Evolutionary conservation across 2,888 invertebrate genomes (phyloP), one percentile per base, ranked within the genome.

Genomic region (Polyploca ridens): DNA sequence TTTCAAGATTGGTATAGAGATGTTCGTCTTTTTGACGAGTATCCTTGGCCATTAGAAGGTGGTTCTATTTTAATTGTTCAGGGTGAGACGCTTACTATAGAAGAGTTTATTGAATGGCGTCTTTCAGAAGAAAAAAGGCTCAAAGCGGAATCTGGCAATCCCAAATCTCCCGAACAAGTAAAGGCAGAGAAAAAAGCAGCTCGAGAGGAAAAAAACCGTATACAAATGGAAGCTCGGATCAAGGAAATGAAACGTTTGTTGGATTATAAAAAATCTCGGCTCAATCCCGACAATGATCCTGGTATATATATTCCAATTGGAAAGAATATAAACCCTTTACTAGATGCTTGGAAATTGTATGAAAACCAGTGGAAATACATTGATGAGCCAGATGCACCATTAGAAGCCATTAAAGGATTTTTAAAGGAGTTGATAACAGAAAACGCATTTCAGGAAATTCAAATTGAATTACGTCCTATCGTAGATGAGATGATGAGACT

Each of bases 41-140:
- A 95, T 82, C 97, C 98, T 62, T 95, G 95, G 68, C 95, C 95
- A 46, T 95, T 96, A 46, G 95, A 96, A 83, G 97, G 97, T 7
- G 98, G 97, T 3, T 95, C 94, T 14, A 88, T 95, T 63, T 78
- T 96, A 61, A 90, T 96, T 13, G 94, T 95, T 0, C 89, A 89
- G 67, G 95, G 96, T 11, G 93, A 96, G 81, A 95, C 95, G 0
- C 90, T 95, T 75, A 95, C 95, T 0, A 94, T 95, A 3, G 90
- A 94, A 71, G 95, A 96, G 79, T 96, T 94, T 76, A 66, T 95
- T 19, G 90, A 91, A 19, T 94, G 90, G 89, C 81, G 68, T 64
- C 78, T 74, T 7, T 79, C 68, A 16, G 89, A 90, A 83, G 83
- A 86, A 62, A 90, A 91, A 67, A 79, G 90, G 66, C 65, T 90